These are phyloP conservation scores for Tipula unca DNA, from an alignment of 2,888 invertebrate species.

Conservation along the genomic window DNA sequence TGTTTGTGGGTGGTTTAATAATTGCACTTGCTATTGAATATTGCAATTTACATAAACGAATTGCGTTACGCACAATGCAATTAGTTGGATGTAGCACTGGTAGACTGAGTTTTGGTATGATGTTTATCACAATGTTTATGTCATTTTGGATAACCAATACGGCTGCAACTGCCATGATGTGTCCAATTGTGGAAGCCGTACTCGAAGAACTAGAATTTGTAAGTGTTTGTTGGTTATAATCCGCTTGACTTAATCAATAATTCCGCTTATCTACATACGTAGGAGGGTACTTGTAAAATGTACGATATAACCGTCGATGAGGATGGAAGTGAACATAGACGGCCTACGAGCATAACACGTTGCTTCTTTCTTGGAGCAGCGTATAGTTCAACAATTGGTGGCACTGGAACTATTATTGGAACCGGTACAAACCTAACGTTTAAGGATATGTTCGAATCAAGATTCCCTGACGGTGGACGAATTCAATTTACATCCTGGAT, in stretches of 20 bases:
- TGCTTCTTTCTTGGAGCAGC: slow-evolving; percentile 73
- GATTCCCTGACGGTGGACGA: slow-evolving; percentile 51
- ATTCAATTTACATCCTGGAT: slow-evolving; percentile 53
- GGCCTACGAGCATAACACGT: slow-evolving; percentile 64
- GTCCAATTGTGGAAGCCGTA: slow-evolving; percentile 82
- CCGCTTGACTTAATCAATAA: too few relatives aligned
- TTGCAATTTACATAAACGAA: slow-evolving; percentile 78
- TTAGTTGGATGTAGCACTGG: slow-evolving; percentile 57
- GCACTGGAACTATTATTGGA: slow-evolving; percentile 68
- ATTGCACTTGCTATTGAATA: slow-evolving; percentile 87
- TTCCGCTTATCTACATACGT: too few relatives aligned
- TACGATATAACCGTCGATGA: slow-evolving; percentile 45
- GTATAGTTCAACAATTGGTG: slow-evolving; percentile 70
- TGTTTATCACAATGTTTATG: slow-evolving; percentile 83
- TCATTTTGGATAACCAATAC: slow-evolving; percentile 98
- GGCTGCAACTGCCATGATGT: slow-evolving; percentile 90
- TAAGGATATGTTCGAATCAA: slow-evolving; percentile 64
- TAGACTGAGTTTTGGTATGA: slow-evolving; percentile 74
- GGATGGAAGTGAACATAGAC: slow-evolving; percentile 41
- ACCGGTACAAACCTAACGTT: slow-evolving; percentile 76
- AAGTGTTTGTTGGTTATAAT: slow-evolving; percentile 29
- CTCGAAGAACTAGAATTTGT: slow-evolving; percentile 71
- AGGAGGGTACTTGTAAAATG: slow-evolving; percentile 60
- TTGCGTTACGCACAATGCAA: slow-evolving; percentile 75
- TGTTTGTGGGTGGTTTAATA: slow-evolving; percentile 84